Evolutionary conservation across 1,140 invertebrate species (phyloP), one percentile per base, ranked within the genome.

Genomic region (Trichogramma pretiosum): DNA sequence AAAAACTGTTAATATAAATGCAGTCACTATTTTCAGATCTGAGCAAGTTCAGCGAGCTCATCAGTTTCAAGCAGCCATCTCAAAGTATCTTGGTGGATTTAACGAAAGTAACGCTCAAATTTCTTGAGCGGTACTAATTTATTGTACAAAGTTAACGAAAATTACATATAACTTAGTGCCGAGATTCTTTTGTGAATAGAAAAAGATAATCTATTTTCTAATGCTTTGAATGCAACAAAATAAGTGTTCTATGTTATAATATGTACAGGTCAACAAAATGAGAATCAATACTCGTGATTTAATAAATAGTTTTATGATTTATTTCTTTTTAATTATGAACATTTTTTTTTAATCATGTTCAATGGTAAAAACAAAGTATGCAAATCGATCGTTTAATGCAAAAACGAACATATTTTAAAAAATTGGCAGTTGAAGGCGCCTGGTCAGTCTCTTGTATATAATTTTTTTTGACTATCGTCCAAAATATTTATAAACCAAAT

Each of bases 21-120:
- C 13, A 39, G 30, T 43, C 44, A 41, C 22, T 45, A 23, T 53
- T 56, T 56, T 14, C 41, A 67, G 65, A 40, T 56, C 60, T 17
- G 60, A 67, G 40, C 63, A 69, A 54, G 60, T 64, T n/a, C 63
- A 67, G 47, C 56, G 59, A 47, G 64, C 60, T 7, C 57, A 60
- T 41, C 59, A 62, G 28, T 56, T 67, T 40, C 66, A 69, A 42
- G 58, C 65, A n/a, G 67, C 67, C n/a, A 62, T 69, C 17, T 67
- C 52, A 14, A 69, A 69, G 41, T 69, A 65, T 49, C 53, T 69
- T 21, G 60, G 58, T 43, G 58, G n/a, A n/a, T n/a, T n/a, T n/a
- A n/a, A n/a, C n/a, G n/a, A n/a, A n/a, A n/a, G n/a, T n/a, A 34
- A 45, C 35, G 19, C 8, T 14, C 13, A n/a, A 18, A 30, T 30